Percentiles rank a stretch among this genome's conserved stretches.
Evolutionary conservation across 1,140 invertebrate species (phyloP).

Genomic region (Schmidtea mediterranea): DNA sequence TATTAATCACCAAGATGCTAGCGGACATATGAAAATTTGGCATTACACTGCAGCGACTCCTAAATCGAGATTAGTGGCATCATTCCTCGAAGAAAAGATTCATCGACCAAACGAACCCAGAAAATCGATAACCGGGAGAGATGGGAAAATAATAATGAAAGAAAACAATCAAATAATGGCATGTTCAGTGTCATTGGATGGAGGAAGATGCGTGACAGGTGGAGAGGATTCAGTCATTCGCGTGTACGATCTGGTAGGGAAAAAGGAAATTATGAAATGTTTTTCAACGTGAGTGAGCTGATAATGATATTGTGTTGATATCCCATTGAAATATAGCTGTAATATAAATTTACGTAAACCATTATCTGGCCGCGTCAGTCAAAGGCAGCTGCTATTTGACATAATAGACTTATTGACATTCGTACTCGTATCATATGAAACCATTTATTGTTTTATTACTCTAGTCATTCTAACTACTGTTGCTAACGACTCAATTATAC

Average conservation of each 20-base stretch:
- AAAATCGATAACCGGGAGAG: background rate
- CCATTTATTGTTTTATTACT: background rate
- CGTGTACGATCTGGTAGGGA: constrained; percentile 19
- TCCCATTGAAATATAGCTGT: too few species aligned
- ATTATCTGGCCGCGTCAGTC: too few species aligned
- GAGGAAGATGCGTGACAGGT: constrained; percentile 14
- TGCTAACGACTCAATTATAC: background rate
- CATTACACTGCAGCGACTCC: constrained; percentile 19
- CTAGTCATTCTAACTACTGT: background rate
- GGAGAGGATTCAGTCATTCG: constrained; percentile 16
- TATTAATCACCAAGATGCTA: constrained; percentile 17
- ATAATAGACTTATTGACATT: background rate
- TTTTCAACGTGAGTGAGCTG: constrained; percentile 15
- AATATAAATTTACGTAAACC: too few species aligned
- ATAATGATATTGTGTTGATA: background rate
- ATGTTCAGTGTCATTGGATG: constrained; percentile 14
- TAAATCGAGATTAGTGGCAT: constrained; percentile 11
- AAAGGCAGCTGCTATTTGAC: too few species aligned
- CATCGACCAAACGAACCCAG: background rate
- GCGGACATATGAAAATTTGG: constrained; percentile 23
- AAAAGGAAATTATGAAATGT: constrained; percentile 14
- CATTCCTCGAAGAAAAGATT: background rate
- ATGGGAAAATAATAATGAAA: constrained; percentile 8
- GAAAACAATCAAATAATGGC: constrained; percentile 14
- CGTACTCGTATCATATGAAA: background rate